Base-by-base conservation (phyloP, 1,140 invertebrate genomes). In the Myzus persicae region DNA sequence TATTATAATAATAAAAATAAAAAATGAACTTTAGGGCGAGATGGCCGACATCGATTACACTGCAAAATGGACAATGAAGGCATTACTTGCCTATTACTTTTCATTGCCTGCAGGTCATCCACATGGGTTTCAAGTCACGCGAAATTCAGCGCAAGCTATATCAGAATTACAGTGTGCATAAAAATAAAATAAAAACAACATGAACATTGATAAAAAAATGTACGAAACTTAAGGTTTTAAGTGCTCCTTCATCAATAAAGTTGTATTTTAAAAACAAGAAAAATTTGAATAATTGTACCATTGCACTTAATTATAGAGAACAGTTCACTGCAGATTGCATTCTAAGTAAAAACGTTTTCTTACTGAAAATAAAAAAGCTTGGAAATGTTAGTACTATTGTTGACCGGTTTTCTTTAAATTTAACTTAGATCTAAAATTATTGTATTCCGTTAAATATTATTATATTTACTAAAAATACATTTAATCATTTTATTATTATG, bases 1-100 rank as follows among this genome's bases (percentile, higher is more conserved):
- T 44, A 87, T 26, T 40, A 85, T 85, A 48, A 88, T 46, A 88
- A 88, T 48, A 46, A 42, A 40, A 46, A 88, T 48, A 88, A 88
- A 88, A 87, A 46, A 88, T 22, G 85, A 40, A 85, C 82, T 85
- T 76, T 76, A 18, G 59, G 59, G 14, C 14, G 85, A 88, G 42
- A 88, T 88, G 85, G 85, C 44, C 85, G 85, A 88, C 85, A 54
- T 90, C 88, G 88, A 90, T 90, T 90, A 90, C 48, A 24, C 36
- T 14, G 36, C 11, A 51, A 54, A 90, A 90, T 51, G 88, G 48
- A 90, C 88, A 54, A 40, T 22, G 46, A 90, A 90, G n/a, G n/a
- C 48, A 54, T 51, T 36, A 48, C 36, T 54, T 51, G 22, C n/a
- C 22, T 51, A 54, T 38, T 90, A 90, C 36, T 90, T 90, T 51